Evolutionary conservation across 2,797 vertebrate genomes (phyloP), one percentile per base, ranked within the genome.

Genomic region (Sebastes cheni): DNA sequence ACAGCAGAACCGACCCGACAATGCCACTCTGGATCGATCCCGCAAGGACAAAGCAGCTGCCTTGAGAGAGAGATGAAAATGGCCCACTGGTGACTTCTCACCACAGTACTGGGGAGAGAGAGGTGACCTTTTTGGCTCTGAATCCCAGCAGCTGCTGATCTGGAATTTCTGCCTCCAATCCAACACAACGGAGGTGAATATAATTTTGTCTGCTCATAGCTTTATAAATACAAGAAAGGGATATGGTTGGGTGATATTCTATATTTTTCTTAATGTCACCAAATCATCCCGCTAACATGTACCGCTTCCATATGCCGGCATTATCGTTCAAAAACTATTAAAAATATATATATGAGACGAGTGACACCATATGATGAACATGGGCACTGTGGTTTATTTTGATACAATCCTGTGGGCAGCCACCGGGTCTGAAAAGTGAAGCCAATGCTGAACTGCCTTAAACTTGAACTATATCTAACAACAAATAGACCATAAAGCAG

Each of bases 21-120:
- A 81, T 30, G 87, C 83, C 84, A 81, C 85, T 84, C 82, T 36
- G 55, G 91, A 92, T 94, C 89, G 82, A 93, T 94, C 89, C 91
- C 60, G 7, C 89, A 92, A 94, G 93, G 93, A 89, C 93, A 86
- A 82, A 87, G 90, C 89, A 81, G 85, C 87, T 77, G 84, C 87
- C 86, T 64, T 77, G 72, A 82, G 81, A 82, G 86, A 73, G 90
- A 72, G 86, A 86, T 78, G 81, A 84, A 88, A 89, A 90, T 72
- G 82, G 83, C 83, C 88, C 72, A 75, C 77, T 71, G 86, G 90
- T 91, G 91, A 91, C 87, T 90, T 94, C 89, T 84, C 88, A 86
- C 88, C 88, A 84, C 82, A 73, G 77, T 42, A 61, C 73, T 73
- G 67, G 67, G 72, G 77, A 80, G 72, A 81, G 75, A 71, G 69